These are phyloP conservation scores for Zonitis immaculata DNA, from an alignment of 2,888 invertebrate species.

Conservation along the genomic window DNA sequence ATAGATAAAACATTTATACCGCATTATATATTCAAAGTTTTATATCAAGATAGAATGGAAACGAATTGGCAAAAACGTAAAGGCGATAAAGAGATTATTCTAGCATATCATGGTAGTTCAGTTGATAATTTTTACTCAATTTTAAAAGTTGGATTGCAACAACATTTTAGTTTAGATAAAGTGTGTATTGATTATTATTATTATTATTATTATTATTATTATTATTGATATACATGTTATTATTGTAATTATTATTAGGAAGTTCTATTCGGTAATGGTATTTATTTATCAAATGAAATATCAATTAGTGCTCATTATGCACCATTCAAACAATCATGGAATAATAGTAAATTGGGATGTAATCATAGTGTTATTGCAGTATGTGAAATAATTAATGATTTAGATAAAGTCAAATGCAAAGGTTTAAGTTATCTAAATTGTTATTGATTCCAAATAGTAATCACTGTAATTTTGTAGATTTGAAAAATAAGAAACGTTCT, in stretches of 20 bases:
- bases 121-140: slow-evolving; percentile 80
- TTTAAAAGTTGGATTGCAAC: slow-evolving; percentile 70
- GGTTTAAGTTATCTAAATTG: slow-evolving; percentile 35
- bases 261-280: slow-evolving; percentile 65
- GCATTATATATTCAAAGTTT: slow-evolving; percentile 66
- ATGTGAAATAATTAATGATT: slow-evolving; percentile 74
- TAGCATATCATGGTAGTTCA: slow-evolving; percentile 75
- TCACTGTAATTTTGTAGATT: slow-evolving; percentile 24
- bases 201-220: slow-evolving; percentile 22
- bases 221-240: no score
- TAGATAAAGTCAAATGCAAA: slow-evolving; percentile 57
- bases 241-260: no score
- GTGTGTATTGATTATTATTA: slow-evolving; percentile 17
- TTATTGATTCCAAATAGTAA: neutral
- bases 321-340: slow-evolving; percentile 71
- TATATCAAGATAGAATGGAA: slow-evolving; percentile 54
- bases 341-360: slow-evolving; percentile 69
- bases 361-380: slow-evolving; percentile 72
- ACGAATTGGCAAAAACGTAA: slow-evolving; percentile 57
- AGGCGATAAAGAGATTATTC: slow-evolving; percentile 54
- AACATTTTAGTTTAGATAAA: slow-evolving; percentile 54
- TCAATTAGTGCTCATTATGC: slow-evolving; percentile 68
- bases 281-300: slow-evolving; percentile 71
- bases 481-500: slow-evolving; percentile 23
- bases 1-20: slow-evolving; percentile 45